Base-by-base conservation (phyloP, 2,888 invertebrate species). In the Drosophila hawaiiensis region DNA sequence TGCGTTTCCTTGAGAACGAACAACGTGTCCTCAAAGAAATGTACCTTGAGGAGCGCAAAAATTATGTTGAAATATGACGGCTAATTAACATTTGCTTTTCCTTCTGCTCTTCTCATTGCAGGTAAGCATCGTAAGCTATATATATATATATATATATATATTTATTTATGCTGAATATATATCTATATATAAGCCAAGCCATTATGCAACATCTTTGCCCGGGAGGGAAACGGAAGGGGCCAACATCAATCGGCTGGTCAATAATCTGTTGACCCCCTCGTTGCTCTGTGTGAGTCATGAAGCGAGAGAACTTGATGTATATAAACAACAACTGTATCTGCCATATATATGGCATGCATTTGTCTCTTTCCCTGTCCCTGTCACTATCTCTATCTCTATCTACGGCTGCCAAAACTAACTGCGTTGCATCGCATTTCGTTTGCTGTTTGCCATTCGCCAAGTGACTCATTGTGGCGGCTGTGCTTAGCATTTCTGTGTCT, bases 401-500 rank as follows among this genome's bases (percentile, higher is more conserved):
- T 70, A 60, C 25, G 50, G 56, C 61, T 76, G 75, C 72, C 75
- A 76, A 76, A 76, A 76, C 77, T 76, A 76, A 76, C 75, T 76
- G 75, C 61, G 72, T 71, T 71, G 75, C 75, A 75, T 76, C 76
- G 76, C 64, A 56, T 49, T 39, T 56, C 39, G 28, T 28, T 37
- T 53, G 64, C 54, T 43, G 54, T 63, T 75, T 63, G 60, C 76
- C 64, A 64, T 62, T 65, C 58, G 58, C 72, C 54, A 39, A 77
- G 50, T 76, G 78, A 76, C 58, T 76, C 76, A 74, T 62, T 68
- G 49, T 47, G 56, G 47, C 61, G 67, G 61, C 73, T 73, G 47
- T 47, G 74, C 74, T 74, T 60, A 74, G 69, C 69, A 53, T 59
- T 62, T 72, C 22, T 55, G n/a, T 49, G 28, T 41, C 33, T 22